Evolutionary conservation across 2,888 invertebrate species (phyloP).

Genomic region (Thysanoteuthis rhombus): DNA sequence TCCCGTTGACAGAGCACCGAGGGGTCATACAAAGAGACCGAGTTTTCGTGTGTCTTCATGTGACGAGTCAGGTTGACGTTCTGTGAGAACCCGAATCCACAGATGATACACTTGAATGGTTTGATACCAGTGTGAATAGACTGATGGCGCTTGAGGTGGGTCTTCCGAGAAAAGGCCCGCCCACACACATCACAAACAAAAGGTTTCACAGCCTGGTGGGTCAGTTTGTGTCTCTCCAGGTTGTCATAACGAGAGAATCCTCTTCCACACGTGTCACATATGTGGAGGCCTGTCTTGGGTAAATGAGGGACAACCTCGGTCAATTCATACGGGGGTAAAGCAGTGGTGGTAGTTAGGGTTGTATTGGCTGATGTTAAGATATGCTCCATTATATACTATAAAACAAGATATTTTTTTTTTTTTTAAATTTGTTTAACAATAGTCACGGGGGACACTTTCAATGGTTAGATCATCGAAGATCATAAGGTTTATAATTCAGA

Average conservation of each 20-base stretch:
- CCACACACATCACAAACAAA: not conserved
- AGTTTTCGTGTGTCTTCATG: slow-evolving; percentile 16
- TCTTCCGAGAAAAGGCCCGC: slow-evolving; percentile 13
- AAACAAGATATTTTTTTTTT: not conserved
- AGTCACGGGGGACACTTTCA: not conserved
- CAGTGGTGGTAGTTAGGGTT: not conserved
- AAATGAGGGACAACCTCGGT: not conserved
- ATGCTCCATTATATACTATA: slow-evolving; percentile 16
- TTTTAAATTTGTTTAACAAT: not conserved
- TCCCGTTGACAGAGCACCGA: not conserved
- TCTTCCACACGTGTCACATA: not conserved
- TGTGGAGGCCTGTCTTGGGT: not conserved
- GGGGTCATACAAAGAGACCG: not conserved
- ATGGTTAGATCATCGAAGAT: not conserved
- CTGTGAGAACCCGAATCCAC: slow-evolving; percentile 15
- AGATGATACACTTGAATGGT: slow-evolving; percentile 22
- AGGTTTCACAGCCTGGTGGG: slow-evolving; percentile 26
- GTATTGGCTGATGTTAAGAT: not conserved
- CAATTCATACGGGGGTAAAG: not conserved
- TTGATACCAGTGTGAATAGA: slow-evolving; percentile 26
- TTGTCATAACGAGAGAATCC: slow-evolving; percentile 12
- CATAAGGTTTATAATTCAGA: not conserved
- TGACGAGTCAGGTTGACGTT: not conserved
- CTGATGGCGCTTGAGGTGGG: not conserved
- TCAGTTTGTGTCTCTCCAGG: slow-evolving; percentile 1